Base-by-base conservation (phyloP, 2,888 invertebrate genomes). In the Barypeithes pellucidus region DNA sequence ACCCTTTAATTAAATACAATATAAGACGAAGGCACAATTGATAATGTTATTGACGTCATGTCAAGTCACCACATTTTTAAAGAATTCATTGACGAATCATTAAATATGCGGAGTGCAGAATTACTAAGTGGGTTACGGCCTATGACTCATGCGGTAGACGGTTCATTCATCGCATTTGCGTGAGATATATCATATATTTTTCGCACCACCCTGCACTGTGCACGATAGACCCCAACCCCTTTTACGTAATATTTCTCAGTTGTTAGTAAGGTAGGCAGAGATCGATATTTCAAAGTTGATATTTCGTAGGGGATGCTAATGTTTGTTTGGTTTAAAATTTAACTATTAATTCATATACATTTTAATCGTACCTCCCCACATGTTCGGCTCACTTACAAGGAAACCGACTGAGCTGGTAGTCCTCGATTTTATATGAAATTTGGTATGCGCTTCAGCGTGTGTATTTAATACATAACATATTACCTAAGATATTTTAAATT, bases 51-150 rank as follows among this genome's bases (percentile, higher is more conserved):
- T 29, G 29, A 52, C 52, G 52, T 52, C 52, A 52, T 29, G 52
- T 52, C 52, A 52, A 29, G n/a, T 52, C 52, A 52, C 52, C 52
- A 29, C 29, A 52, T 52, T 52, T 52, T 52, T 52, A 52, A 29
- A 52, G 52, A 52, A 52, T 29, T 14, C 14, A 52, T 52, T 29
- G 52, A 52, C 52, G 52, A 52, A 52, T 52, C 24, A 52, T 52
- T 29, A 52, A 52, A 52, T 29, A 29, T 52, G 52, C 52, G 14
- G 8, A 29, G 24, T 52, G 52, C 14, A 29, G 29, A 52, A 52
- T 52, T 29, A n/a, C n/a, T n/a, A n/a, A 52, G 52, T 52, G 52
- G 52, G 24, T 52, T 52, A 29, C 12, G 24, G 7, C 29, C 14
- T 1, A 14, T 52, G 52, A 52, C 29, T 52, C 52, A 52, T 29